phyloP scores from a whole-genome alignment of 1,140 invertebrate species.

The Condylostylus longicornis region DNA sequence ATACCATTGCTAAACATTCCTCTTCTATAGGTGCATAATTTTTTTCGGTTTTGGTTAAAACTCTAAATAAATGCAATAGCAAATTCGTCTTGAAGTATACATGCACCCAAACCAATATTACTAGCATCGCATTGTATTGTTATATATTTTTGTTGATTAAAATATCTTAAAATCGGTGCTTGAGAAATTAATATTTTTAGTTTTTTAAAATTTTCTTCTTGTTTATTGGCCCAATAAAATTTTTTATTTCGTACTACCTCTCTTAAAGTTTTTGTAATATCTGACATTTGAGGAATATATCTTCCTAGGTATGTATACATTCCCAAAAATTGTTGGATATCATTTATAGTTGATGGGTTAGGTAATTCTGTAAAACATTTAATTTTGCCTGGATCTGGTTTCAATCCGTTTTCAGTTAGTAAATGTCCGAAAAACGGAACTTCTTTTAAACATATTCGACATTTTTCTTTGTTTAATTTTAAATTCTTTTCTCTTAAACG shows the following conservation, averaged over 20 bases:
- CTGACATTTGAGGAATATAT: conserved; percentile 15
- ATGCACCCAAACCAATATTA: conserved; percentile 13
- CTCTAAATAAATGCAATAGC: conserved; percentile 19
- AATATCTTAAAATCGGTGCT: conserved; percentile 18
- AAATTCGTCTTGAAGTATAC: conserved; percentile 14
- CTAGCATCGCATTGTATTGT: conserved; percentile 10
- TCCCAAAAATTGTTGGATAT: conserved; percentile 16
- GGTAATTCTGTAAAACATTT: conserved; percentile 11
- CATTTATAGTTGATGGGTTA: conserved; percentile 14
- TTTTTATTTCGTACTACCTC: conserved; percentile 11
- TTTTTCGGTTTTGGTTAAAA: conserved; percentile 20
- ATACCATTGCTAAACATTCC: conserved; percentile 23
- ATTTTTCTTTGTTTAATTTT: conserved; percentile 22
- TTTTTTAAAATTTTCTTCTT: conserved; percentile 19
- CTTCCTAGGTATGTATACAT: conserved; percentile 13
- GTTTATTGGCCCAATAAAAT: conserved; percentile 21
- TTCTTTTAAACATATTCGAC: conserved; percentile 5
- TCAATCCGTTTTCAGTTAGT: conserved; percentile 11
- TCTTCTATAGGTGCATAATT: conserved; percentile 29
- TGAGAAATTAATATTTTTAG: conserved; percentile 20
- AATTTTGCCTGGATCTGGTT: conserved; percentile 11
- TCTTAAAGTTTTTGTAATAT: conserved; percentile 9
- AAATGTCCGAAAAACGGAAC: conserved; percentile 19
- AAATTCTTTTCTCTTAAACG: conserved; percentile 16
- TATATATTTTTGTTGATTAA: conserved; percentile 9